These are phyloP conservation scores for Pedionomus torquatus DNA, from an alignment of 2,113 vertebrate genomes.

Conservation along the genomic window DNA sequence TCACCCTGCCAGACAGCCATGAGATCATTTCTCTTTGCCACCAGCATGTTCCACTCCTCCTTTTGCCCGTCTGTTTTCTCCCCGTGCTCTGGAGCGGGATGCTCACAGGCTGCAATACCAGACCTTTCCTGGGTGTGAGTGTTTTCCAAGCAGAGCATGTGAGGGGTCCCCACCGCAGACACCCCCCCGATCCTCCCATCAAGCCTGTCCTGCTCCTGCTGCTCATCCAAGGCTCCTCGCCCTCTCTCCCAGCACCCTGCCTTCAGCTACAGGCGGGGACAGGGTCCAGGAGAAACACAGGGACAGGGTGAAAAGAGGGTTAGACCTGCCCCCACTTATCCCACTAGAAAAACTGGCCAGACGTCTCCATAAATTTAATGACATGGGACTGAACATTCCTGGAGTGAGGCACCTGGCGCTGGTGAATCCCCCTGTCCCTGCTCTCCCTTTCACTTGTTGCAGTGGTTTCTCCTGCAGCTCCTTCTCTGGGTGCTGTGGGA, in stretches of 20 bases:
- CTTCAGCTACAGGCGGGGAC: background rate
- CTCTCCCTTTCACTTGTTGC: background rate
- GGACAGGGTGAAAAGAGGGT: background rate
- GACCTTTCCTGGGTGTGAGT: background rate
- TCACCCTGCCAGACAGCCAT: background rate
- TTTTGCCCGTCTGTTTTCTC: background rate
- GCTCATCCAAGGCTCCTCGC: fast-evolving
- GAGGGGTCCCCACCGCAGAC: fast-evolving
- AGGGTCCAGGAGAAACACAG: background rate
- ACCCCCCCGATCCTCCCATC: too few relatives aligned
- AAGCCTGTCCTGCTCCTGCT: background rate
- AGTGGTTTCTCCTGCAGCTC: background rate
- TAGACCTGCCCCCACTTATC: background rate
- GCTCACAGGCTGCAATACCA: background rate
- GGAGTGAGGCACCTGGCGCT: background rate
- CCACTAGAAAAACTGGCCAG: background rate
- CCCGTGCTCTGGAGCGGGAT: background rate
- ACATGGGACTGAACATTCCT: background rate
- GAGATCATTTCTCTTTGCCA: background rate
- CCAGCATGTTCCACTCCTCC: background rate
- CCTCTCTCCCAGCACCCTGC: background rate
- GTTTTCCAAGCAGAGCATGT: fast-evolving
- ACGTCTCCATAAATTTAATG: background rate
- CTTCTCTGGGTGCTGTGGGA: background rate
- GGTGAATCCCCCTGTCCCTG: fast-evolving